These are phyloP conservation scores for Pachyuromys duprasi DNA, from an alignment of 2,797 vertebrate genomes.

Conservation along the genomic window DNA sequence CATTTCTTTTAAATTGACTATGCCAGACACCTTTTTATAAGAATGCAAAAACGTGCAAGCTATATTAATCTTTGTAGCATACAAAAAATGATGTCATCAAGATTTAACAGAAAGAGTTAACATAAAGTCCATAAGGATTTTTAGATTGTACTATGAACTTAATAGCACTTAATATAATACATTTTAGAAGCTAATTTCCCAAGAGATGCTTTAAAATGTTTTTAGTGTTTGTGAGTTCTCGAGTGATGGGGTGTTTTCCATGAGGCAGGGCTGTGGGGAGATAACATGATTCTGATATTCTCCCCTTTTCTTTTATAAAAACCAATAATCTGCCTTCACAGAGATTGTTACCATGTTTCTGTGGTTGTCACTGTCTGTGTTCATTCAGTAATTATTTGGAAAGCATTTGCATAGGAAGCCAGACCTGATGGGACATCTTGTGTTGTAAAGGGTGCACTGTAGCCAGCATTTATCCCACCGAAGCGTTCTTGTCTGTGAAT, in stretches of 20 bases:
- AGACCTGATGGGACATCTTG: not conserved
- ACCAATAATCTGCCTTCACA: not conserved
- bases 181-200: not conserved
- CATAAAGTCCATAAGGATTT: constrained; percentile 20
- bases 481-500: not conserved
- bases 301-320: not conserved
- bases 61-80: not conserved
- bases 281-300: not conserved
- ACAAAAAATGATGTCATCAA: not conserved
- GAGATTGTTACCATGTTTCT: not conserved
- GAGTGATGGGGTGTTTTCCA: not conserved
- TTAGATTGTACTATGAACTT: not conserved
- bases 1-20: not conserved
- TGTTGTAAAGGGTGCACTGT: not conserved
- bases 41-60: not conserved
- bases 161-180: not conserved
- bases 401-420: not conserved
- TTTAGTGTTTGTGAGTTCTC: not conserved
- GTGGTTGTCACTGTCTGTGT: not conserved
- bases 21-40: not conserved
- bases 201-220: not conserved
- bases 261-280: not conserved
- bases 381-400: constrained; percentile 26
- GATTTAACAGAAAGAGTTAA: not conserved
- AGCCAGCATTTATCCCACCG: not conserved